Percentiles rank a stretch among this genome's conserved stretches.
These are phyloP conservation scores for Linnaemya tessellans DNA, from an alignment of 2,888 invertebrate species.

Conservation along the genomic window DNA sequence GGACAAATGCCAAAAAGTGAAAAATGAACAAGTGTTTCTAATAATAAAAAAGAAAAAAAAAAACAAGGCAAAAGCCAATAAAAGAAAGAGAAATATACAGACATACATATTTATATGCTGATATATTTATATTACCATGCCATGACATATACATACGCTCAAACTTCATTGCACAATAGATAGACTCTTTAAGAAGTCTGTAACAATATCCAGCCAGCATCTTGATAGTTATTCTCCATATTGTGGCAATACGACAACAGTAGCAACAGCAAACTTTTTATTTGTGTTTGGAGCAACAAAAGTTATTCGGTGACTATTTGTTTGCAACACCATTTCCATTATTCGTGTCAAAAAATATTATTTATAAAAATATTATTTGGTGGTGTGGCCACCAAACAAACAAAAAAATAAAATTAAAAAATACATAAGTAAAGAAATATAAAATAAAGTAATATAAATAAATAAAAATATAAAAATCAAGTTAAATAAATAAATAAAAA, in stretches of 20 bases:
- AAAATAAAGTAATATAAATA: too few relatives aligned
- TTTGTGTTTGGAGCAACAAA: conserved; percentile 21
- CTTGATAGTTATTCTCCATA: conserved; percentile 30
- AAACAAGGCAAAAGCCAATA: too few relatives aligned
- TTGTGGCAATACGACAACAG: conserved; percentile 29
- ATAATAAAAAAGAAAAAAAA: too few relatives aligned
- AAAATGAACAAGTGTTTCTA: conserved; percentile 39
- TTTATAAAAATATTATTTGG: too few relatives aligned
- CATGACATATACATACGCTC: not conserved
- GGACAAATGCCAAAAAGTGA: conserved; percentile 52
- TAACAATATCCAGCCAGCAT: conserved; percentile 25
- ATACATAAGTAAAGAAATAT: too few relatives aligned
- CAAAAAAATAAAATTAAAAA: too few relatives aligned
- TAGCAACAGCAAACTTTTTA: conserved; percentile 15
- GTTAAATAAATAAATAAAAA: too few relatives aligned
- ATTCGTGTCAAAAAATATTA: not conserved
- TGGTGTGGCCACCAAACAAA: too few relatives aligned
- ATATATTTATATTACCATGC: not conserved
- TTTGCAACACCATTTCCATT: conserved; percentile 12
- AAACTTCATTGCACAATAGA: not conserved
- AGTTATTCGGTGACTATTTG: not conserved
- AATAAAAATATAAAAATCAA: too few relatives aligned
- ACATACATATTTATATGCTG: not conserved
- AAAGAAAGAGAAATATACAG: not conserved
- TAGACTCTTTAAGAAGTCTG: conserved; percentile 2